Base-by-base conservation (phyloP, 2,113 vertebrate genomes). In the Dasyurus viverrinus region DNA sequence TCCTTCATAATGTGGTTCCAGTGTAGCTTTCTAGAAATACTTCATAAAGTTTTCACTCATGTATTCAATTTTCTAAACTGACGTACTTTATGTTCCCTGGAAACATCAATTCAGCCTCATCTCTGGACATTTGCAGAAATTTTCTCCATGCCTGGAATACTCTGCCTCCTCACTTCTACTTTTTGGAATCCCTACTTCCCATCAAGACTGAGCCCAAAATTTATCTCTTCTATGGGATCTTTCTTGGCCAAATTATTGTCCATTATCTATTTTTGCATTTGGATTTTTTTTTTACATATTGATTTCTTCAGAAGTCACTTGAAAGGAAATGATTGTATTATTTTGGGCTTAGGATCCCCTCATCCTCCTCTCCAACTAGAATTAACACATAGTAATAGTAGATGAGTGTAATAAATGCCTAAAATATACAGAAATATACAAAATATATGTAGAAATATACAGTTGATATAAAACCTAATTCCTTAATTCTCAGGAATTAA, bases 171-270 rank as follows among this genome's bases (percentile, higher is more conserved):
- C n/a, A 30, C 47, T 47, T 68, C 30, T 54, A 52, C 12, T 27
- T 90, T 47, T 94, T 92, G 90, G 93, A 93, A 92, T 36, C 84
- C 27, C 19, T 52, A 42, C 92, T 30, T 48, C 47, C 89, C 22
- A 25, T 11, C 25, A 2, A 90, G 5, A 84, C 27, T 89, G 25
- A 90, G 53, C 26, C 84, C 12, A 23, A 94, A 92, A 89, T 91
- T 54, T 55, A 9, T 1, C 9, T 6, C 10, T n/a, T n/a, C 9
- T 60, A 25, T 92, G 42, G 30, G 93, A 94, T 68, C 0, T 2
- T 6, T 16, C 0, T 47, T 57, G 25, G 57, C 23, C 48, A 76
- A 30, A n/a, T 47, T 30, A 22, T 36, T n/a, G 48, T 50, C 9
- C 2, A 60, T 30, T 89, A 53, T 53, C 7, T 60, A 60, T 60